These are phyloP conservation scores for Oxyruncus cristatus DNA, from an alignment of 2,113 vertebrate species.

Conservation along the genomic window DNA sequence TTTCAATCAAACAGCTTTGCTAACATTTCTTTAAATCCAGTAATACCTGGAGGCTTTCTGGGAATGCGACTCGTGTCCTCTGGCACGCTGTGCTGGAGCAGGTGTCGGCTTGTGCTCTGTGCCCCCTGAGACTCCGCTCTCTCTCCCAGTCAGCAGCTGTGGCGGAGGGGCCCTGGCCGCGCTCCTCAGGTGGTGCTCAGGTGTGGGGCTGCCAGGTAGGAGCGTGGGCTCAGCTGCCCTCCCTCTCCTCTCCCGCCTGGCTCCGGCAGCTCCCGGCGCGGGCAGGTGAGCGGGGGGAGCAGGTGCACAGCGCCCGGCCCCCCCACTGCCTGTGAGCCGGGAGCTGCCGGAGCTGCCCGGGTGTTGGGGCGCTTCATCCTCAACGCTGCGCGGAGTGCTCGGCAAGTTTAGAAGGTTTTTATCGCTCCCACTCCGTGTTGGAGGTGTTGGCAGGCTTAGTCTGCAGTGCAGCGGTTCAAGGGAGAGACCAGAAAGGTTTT, in stretches of 20 bases:
- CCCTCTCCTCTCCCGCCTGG: background rate
- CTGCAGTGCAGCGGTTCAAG: background rate
- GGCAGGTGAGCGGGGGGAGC: background rate
- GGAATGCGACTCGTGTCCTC: background rate
- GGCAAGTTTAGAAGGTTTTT: accelerated
- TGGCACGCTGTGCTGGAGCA: slow-evolving; percentile 49
- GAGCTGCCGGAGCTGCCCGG: background rate
- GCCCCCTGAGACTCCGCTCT: background rate
- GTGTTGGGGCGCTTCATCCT: background rate
- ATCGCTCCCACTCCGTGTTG: accelerated
- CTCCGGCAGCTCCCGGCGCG: background rate
- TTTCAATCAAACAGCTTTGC: slow-evolving; percentile 25
- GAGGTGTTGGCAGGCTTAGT: background rate
- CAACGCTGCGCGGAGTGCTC: accelerated
- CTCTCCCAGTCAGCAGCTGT: slow-evolving; percentile 36
- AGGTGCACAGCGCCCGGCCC: background rate
- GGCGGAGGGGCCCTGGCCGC: background rate
- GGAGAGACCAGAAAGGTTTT: background rate
- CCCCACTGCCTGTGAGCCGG: background rate
- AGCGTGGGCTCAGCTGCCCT: slow-evolving; percentile 70
- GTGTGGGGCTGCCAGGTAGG: slow-evolving; percentile 69
- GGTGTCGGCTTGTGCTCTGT: slow-evolving; percentile 57
- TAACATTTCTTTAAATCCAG: background rate
- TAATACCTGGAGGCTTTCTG: background rate
- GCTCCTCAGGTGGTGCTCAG: slow-evolving; percentile 81